Conservation (phyloP, 2,797 vertebrate genomes). For the Tolypeutes matacus region DNA sequence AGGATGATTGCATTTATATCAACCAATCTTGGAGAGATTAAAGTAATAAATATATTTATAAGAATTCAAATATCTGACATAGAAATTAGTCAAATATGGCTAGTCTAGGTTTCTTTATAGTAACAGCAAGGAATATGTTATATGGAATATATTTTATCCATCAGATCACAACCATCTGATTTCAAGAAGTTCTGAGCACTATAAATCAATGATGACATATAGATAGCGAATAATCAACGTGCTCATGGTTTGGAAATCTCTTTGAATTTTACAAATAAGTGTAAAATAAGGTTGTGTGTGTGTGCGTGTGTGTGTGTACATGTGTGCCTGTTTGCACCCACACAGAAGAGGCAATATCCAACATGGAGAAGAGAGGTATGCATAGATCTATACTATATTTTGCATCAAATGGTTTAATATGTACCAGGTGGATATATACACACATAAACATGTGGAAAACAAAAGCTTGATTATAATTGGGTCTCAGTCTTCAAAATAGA, state of each 20-base stretch:
- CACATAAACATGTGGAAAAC: not conserved
- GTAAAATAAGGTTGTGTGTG: not conserved
- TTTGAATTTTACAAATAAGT: slow-evolving; percentile 29
- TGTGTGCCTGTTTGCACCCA: not conserved
- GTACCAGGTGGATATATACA: not conserved
- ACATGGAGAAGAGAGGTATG: not conserved
- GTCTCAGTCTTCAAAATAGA: slow-evolving; percentile 45
- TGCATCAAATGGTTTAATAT: not conserved
- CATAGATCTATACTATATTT: not conserved
- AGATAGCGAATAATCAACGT: not conserved
- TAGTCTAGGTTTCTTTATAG: slow-evolving; percentile 9
- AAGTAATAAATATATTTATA: slow-evolving; percentile 41
- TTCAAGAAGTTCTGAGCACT: slow-evolving; percentile 11
- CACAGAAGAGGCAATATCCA: not conserved
- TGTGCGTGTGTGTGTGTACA: too few relatives aligned
- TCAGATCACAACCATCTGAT: not conserved
- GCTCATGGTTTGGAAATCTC: not conserved
- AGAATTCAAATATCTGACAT: slow-evolving; percentile 34
- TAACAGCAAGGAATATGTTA: not conserved
- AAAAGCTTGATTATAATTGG: not conserved
- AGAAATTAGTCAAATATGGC: slow-evolving; percentile 48
- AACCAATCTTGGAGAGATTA: slow-evolving; percentile 27
- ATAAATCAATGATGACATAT: slow-evolving; percentile 10
- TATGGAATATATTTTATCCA: not conserved
- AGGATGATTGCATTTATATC: slow-evolving; percentile 71